These are phyloP conservation scores for Watsonalla cultraria DNA, from an alignment of 2,888 invertebrate genomes.

Conservation along the genomic window DNA sequence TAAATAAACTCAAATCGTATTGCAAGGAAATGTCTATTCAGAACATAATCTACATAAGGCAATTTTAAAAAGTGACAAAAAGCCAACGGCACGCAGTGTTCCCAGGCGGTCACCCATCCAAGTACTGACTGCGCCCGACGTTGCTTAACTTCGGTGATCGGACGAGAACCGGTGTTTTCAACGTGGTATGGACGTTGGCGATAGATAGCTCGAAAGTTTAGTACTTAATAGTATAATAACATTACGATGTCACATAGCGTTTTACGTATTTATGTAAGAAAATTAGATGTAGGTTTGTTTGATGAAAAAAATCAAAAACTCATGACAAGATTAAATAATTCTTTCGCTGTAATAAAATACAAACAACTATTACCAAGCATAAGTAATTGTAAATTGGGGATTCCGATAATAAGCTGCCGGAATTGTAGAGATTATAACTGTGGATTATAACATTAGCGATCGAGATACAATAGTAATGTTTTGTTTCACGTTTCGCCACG, in stretches of 20 bases:
- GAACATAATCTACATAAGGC: too few relatives aligned
- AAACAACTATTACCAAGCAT: too few relatives aligned
- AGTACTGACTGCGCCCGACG: conserved; percentile 54
- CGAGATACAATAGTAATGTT: conserved; percentile 42
- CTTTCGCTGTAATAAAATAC: too few relatives aligned
- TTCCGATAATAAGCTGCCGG: too few relatives aligned
- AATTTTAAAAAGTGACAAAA: conserved; percentile 29
- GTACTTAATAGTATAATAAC: neutral
- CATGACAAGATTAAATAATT: too few relatives aligned
- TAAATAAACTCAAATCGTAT: too few relatives aligned
- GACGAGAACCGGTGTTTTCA: conserved; percentile 51
- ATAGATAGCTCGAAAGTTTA: neutral
- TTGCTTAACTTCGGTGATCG: conserved; percentile 51
- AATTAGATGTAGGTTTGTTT: too few relatives aligned
- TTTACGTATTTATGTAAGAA: too few relatives aligned
- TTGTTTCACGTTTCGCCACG: conserved; percentile 55
- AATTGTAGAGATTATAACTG: neutral
- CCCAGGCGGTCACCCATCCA: conserved; percentile 70
- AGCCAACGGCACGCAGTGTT: conserved; percentile 49
- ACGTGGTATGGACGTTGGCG: conserved; percentile 15
- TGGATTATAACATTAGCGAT: conserved; percentile 6
- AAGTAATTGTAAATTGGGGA: too few relatives aligned
- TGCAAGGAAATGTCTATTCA: too few relatives aligned
- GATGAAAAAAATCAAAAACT: too few relatives aligned
- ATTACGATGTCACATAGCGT: too few relatives aligned